phyloP scores from a whole-genome alignment of 1,140 invertebrate genomes.

The Sesamia nonagrioides region DNA sequence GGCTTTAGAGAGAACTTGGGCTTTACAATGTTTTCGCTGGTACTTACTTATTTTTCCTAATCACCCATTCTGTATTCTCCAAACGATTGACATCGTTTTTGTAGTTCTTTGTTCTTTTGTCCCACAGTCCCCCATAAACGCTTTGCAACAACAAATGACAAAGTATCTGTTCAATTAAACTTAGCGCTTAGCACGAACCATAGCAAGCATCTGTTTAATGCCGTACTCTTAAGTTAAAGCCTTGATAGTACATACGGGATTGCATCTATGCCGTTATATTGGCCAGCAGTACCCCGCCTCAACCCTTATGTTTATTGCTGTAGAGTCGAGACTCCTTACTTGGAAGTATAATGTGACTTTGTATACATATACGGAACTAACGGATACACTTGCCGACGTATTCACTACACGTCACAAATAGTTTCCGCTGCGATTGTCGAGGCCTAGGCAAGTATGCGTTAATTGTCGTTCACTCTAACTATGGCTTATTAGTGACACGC shows the following conservation, averaged over 20 bases:
- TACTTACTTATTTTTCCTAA: conserved; percentile 12
- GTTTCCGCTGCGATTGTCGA: conserved; percentile 75
- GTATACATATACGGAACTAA: conserved; percentile 67
- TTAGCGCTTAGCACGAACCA: conserved; percentile 27
- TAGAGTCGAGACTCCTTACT: conserved; percentile 13
- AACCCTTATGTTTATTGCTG: conserved; percentile 1
- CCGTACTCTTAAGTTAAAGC: conserved; percentile 30
- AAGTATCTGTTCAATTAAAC: conserved; percentile 25
- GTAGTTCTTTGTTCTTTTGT: conserved; percentile 36
- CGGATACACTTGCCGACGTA: conserved; percentile 72
- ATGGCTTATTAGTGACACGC: conserved; percentile 60
- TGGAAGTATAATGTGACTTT: conserved; percentile 24
- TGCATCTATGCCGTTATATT: conserved; percentile 34
- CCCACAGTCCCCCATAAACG: conserved; percentile 18
- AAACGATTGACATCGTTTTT: conserved; percentile 25
- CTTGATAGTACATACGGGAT: conserved; percentile 39
- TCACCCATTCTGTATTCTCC: conserved; percentile 25
- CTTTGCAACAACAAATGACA: background rate
- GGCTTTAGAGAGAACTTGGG: background rate
- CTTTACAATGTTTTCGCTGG: background rate
- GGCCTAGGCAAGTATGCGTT: conserved; percentile 66
- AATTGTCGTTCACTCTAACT: conserved; percentile 59
- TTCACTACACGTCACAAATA: conserved; percentile 70
- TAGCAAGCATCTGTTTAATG: conserved; percentile 12
- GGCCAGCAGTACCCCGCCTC: background rate